These are phyloP conservation scores for Dicycla oo DNA, from an alignment of 2,888 invertebrate genomes.

Conservation along the genomic window DNA sequence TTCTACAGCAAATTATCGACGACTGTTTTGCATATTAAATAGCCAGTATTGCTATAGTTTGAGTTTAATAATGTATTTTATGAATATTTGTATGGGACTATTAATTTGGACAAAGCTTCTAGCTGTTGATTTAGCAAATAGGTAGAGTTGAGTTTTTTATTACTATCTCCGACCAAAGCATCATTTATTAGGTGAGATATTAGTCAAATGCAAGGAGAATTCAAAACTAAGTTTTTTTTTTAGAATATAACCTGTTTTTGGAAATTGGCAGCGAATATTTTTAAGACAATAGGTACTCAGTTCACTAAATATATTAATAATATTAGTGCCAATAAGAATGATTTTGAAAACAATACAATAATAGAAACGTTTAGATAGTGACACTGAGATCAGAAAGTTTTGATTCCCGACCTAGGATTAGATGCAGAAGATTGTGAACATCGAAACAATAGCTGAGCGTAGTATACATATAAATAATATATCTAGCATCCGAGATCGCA, in stretches of 20 bases:
- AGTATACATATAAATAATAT: neutral
- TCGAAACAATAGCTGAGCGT: neutral
- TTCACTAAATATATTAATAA: neutral
- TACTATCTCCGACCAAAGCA: no score
- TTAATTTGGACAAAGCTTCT: conserved; percentile 12
- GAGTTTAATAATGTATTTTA: conserved; percentile 26
- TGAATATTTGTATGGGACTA: conserved; percentile 5
- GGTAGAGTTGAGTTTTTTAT: neutral
- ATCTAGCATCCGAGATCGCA: conserved; percentile 10
- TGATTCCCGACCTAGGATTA: neutral
- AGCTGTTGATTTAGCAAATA: neutral
- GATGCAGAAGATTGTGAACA: neutral
- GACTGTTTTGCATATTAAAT: conserved; percentile 49
- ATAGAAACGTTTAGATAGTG: neutral
- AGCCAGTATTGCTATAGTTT: conserved; percentile 16
- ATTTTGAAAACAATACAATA: neutral
- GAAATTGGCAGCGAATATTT: no score
- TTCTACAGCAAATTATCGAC: conserved; percentile 47
- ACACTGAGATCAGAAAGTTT: conserved; percentile 5
- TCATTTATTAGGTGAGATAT: neutral
- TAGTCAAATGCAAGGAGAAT: neutral
- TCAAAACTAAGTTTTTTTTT: no score
- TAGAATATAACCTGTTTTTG: neutral
- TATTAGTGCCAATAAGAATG: neutral
- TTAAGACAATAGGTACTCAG: neutral